Evolutionary conservation across 2,113 vertebrate species (phyloP).

Genomic region (Poeciliopsis retropinna): DNA sequence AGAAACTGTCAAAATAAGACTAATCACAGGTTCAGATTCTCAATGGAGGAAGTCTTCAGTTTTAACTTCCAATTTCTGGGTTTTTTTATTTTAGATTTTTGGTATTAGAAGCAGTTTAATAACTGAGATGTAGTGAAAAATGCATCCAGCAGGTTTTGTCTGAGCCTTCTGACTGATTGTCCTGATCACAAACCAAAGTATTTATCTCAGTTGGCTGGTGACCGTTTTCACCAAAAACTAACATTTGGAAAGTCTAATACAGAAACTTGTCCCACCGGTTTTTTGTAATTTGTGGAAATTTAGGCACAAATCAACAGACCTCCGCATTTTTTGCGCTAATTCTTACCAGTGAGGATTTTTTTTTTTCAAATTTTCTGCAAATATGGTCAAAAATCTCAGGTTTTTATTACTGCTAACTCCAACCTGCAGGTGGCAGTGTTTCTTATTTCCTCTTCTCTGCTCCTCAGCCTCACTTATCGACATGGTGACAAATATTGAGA

Average conservation of each 20-base stretch:
- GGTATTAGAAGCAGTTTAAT: neutral
- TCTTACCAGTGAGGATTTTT: no score
- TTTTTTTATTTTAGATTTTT: neutral
- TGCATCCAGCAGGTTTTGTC: neutral
- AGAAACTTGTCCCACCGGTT: neutral
- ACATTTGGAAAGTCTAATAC: neutral
- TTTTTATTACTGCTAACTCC: no score
- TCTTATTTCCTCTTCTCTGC: no score
- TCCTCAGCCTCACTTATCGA: no score
- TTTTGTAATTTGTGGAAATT: no score
- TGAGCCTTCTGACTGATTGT: neutral
- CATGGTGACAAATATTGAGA: no score
- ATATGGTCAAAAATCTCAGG: no score
- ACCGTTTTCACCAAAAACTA: neutral
- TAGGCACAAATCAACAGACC: no score
- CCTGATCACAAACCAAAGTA: neutral
- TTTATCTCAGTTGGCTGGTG: neutral
- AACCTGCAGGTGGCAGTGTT: no score
- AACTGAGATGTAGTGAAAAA: neutral
- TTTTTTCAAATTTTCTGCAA: no score
- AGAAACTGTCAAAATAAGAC: neutral
- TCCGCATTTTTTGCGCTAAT: no score
- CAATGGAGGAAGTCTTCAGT: neutral
- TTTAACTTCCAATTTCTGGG: neutral
- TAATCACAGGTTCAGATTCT: neutral